These are phyloP conservation scores for Tragulus kanchil DNA, from an alignment of 2,113 vertebrate species.

Conservation along the genomic window DNA sequence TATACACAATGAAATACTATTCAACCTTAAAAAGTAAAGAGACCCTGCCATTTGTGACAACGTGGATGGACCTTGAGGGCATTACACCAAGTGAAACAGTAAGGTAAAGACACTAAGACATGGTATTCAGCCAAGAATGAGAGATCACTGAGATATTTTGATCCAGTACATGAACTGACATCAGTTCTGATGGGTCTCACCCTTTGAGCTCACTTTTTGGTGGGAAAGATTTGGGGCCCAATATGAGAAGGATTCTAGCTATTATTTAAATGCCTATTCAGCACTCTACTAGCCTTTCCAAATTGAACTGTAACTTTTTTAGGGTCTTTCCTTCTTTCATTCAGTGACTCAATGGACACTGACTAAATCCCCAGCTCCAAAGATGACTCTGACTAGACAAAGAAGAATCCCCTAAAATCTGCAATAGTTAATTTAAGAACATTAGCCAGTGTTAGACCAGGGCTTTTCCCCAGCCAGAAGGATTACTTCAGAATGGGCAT, in stretches of 20 bases:
- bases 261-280: neutral
- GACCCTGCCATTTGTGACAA: neutral
- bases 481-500: neutral
- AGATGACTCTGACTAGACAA: neutral
- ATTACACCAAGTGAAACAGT: neutral
- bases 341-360: neutral
- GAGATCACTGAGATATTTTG: neutral
- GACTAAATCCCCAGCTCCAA: neutral
- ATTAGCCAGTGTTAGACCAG: no score
- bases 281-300: neutral
- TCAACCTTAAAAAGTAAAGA: neutral
- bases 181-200: neutral
- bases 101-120: no score
- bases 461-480: neutral
- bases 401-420: neutral
- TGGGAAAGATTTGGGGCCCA: neutral
- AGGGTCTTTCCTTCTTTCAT: neutral
- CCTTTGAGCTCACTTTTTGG: neutral
- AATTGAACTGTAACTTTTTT: neutral
- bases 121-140: neutral
- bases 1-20: neutral
- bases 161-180: accelerated
- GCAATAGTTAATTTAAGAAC: neutral
- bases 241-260: neutral
- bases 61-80: neutral